phyloP scores from a whole-genome alignment of 2,113 vertebrate species.

The Callopanchax toddi region DNA sequence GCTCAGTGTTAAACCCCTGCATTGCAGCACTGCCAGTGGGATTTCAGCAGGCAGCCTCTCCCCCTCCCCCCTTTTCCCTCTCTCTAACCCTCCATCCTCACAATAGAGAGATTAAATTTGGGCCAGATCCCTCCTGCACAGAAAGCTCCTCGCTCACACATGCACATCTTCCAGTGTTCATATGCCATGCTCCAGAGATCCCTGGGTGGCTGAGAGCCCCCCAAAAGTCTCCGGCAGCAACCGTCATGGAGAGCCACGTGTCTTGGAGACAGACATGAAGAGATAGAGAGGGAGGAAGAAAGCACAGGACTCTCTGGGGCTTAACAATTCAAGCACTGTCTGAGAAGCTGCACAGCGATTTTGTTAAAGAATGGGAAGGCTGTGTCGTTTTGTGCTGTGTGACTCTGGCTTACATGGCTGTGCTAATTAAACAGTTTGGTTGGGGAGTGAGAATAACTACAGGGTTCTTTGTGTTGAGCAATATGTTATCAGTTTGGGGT shows the following conservation, averaged over 20 bases:
- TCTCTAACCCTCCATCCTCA: slow-evolving; percentile 55
- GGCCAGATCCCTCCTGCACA: slow-evolving; percentile 66
- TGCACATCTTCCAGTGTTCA: slow-evolving; percentile 62
- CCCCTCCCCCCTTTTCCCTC: slow-evolving; percentile 43
- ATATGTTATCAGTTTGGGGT: slow-evolving; percentile 18
- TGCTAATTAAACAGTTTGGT: slow-evolving; percentile 24
- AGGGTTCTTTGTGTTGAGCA: slow-evolving; percentile 9
- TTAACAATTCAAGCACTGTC: slow-evolving; percentile 58
- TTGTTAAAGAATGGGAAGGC: slow-evolving; percentile 45
- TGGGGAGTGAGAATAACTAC: slow-evolving; percentile 24
- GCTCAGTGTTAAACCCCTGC: slow-evolving; percentile 80
- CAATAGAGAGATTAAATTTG: slow-evolving; percentile 78
- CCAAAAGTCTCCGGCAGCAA: slow-evolving; percentile 57
- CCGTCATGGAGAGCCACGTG: slow-evolving; percentile 63
- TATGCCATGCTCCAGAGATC: slow-evolving; percentile 57
- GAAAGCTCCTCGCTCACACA: slow-evolving; percentile 61
- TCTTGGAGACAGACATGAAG: slow-evolving; percentile 61
- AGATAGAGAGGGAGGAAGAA: slow-evolving; percentile 35
- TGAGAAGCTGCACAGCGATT: slow-evolving; percentile 62
- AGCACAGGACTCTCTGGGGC: slow-evolving; percentile 49
- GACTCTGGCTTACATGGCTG: slow-evolving; percentile 24
- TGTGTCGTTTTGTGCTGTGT: slow-evolving; percentile 36
- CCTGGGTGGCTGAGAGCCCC: slow-evolving; percentile 55
- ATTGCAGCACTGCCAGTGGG: slow-evolving; percentile 79
- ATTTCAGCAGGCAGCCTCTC: slow-evolving; percentile 64